A percentile compares a stretch with the other conserved stretches of the same genome.
phyloP scores from a whole-genome alignment of 2,888 invertebrate species.

The Allacma fusca region DNA sequence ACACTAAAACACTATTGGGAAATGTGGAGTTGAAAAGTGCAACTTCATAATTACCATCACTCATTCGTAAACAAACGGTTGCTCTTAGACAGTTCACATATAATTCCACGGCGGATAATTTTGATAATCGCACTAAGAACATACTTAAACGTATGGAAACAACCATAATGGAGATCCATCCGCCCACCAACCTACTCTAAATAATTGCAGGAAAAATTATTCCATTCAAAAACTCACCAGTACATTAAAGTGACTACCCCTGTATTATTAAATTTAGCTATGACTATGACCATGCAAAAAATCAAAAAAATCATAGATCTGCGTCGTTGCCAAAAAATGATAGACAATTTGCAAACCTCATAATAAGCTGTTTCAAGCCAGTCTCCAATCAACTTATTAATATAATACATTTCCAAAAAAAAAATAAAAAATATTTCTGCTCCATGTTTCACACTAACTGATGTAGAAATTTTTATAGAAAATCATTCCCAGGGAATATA shows the following conservation, averaged over 20 bases:
- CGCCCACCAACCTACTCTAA: constrained; percentile 11
- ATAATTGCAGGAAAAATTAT: constrained; percentile 12
- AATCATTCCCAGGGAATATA: too few species aligned
- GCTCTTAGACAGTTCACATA: background rate
- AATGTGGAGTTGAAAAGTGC: background rate
- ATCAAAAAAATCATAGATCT: too few species aligned
- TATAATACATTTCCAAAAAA: too few species aligned
- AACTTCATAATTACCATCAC: background rate
- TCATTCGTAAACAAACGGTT: background rate
- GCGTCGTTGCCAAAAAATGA: too few species aligned
- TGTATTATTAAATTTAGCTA: background rate
- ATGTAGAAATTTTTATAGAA: too few species aligned
- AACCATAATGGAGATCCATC: background rate
- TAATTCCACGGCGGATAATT: background rate
- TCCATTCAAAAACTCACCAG: background rate
- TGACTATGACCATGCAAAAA: background rate
- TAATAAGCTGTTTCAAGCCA: too few species aligned
- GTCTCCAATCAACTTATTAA: too few species aligned
- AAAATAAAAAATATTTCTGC: too few species aligned
- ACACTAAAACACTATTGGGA: background rate
- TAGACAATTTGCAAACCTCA: too few species aligned
- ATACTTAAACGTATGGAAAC: background rate
- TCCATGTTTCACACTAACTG: too few species aligned
- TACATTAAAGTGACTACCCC: background rate
- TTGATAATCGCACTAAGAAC: background rate